These are phyloP conservation scores for Discoglossus pictus DNA, from an alignment of 2,797 vertebrate species.

Conservation along the genomic window DNA sequence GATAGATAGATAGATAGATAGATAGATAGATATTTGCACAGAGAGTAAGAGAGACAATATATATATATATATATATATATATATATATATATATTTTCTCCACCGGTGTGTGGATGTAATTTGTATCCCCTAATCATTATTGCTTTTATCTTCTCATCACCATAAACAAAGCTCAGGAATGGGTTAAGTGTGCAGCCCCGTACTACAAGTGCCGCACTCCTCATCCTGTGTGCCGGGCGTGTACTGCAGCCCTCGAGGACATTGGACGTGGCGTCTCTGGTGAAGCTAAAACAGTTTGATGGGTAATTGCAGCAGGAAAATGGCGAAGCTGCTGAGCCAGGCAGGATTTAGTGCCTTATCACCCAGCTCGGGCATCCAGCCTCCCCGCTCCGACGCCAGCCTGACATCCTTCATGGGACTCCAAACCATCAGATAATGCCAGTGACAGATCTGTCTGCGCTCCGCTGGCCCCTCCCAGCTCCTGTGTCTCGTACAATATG, in stretches of 20 bases:
- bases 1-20: too few species aligned
- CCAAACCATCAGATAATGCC: constrained; percentile 62
- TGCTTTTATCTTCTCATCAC: too few species aligned
- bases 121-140: too few species aligned
- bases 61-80: too few species aligned
- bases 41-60: too few species aligned
- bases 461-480: constrained; percentile 56
- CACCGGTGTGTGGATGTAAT: too few species aligned
- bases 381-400: constrained; percentile 63
- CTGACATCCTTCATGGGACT: constrained; percentile 74
- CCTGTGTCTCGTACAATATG: constrained; percentile 72
- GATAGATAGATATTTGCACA: too few species aligned
- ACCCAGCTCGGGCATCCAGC: constrained; percentile 64
- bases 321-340: constrained; percentile 73
- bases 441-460: constrained; percentile 60
- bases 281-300: constrained; percentile 76
- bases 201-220: too few species aligned
- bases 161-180: too few species aligned
- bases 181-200: too few species aligned
- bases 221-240: constrained; percentile 58
- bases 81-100: too few species aligned
- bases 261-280: constrained; percentile 67
- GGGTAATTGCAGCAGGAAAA: constrained; percentile 78
- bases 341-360: constrained; percentile 71
- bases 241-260: constrained; percentile 68